phyloP scores from a whole-genome alignment of 2,888 invertebrate genomes.

The Agriopis leucophaearia region DNA sequence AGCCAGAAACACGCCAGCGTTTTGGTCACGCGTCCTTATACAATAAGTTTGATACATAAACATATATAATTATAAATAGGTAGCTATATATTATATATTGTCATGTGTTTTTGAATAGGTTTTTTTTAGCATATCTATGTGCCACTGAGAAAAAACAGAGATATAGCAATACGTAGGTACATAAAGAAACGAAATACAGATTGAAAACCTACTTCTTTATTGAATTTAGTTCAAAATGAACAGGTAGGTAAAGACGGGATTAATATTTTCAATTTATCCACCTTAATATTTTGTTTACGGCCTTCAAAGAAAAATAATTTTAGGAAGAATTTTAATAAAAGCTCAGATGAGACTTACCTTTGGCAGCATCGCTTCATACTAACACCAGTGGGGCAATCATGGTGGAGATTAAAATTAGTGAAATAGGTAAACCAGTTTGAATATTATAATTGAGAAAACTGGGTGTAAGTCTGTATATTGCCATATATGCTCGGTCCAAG shows the following conservation, averaged over 20 bases:
- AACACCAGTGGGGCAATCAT: not conserved
- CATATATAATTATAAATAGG: no score
- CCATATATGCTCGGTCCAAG: no score
- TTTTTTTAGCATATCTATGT: no score
- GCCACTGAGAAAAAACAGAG: no score
- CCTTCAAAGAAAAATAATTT: slow-evolving; percentile 42
- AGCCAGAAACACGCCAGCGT: no score
- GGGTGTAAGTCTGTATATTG: not conserved
- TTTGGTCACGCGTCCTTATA: no score
- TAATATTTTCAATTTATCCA: slow-evolving; percentile 45
- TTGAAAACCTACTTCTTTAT: not conserved
- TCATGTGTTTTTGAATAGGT: no score
- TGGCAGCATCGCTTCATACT: slow-evolving; percentile 23
- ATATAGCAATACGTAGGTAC: no score
- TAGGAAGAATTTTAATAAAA: slow-evolving; percentile 45
- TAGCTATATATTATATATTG: no score
- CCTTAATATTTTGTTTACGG: slow-evolving; percentile 45
- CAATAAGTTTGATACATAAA: no score
- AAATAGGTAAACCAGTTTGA: not conserved
- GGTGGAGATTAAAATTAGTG: not conserved
- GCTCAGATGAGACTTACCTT: slow-evolving; percentile 19
- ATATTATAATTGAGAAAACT: not conserved
- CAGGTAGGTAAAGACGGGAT: slow-evolving; percentile 32
- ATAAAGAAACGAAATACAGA: no score
- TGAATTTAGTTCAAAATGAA: slow-evolving; percentile 14